Evolutionary conservation across 2,113 vertebrate species (phyloP), one percentile per base, ranked within the genome.

Genomic region (Sclerurus mexicanus): DNA sequence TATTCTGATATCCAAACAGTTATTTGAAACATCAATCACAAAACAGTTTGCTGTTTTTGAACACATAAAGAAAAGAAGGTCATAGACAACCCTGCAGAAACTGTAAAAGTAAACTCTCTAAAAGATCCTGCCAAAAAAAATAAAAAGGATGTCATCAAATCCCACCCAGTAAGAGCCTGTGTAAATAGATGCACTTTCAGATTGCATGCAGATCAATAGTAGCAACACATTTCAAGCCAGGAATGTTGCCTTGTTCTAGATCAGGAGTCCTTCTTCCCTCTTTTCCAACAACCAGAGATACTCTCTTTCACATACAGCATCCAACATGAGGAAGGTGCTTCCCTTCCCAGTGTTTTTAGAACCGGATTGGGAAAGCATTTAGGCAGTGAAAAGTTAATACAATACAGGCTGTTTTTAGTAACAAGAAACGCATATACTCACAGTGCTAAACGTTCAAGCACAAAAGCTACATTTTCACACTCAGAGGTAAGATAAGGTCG

Each of bases 391-490:
- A 86, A 90, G 24, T 77, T 35, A 73, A 42, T 11, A 35, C 7
- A 25, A 25, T 4, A 40, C 9, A 30, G 13, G 33, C 2, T 35
- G 30, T 3, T 22, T 60, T 79, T 44, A 82, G 49, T 15, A 77
- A 91, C 31, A 58, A 30, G 31, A 93, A 94, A 95, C 59, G 4
- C 55, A 93, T 97, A 99, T 97, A 99, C 99, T 99, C 97, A 99
- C 99, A 99, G 97, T 35, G 99, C 98, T 85, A 99, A 98, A 96
- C 99, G 98, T 95, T 99, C 99, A 40, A 99, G 98, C 91, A 99
- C 99, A 89, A 99, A 98, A 52, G 98, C 97, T 95, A 99, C 99
- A 64, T 98, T 99, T 97, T 99, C 99, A 98, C 99, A 99, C 96
- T 99, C 98, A 24, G 98, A 97, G 88, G 98, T 99, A 90, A 99